Conservation (phyloP, 2,888 invertebrate species). For the Sepiola atlantica region DNA sequence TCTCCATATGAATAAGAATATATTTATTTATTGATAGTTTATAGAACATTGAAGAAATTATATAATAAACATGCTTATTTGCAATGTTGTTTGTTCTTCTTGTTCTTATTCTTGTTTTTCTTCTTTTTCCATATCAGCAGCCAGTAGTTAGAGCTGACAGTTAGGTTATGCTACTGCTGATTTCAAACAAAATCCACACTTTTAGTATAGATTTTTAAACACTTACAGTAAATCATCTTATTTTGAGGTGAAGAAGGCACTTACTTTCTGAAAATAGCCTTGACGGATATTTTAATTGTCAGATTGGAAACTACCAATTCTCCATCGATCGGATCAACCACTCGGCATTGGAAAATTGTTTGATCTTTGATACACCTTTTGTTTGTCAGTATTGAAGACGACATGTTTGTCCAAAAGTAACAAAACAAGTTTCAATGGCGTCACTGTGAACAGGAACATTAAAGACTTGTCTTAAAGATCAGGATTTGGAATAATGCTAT, state of each 20-base stretch:
- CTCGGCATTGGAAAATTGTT: conserved; percentile 73
- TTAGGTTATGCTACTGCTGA: too few relatives aligned
- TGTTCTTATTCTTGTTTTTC: too few relatives aligned
- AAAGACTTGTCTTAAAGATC: conserved; percentile 57
- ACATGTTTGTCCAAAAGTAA: conserved; percentile 71
- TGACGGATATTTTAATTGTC: conserved; percentile 74
- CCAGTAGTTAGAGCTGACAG: too few relatives aligned
- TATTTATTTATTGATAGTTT: too few relatives aligned
- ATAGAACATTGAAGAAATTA: too few relatives aligned
- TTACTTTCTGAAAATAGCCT: conserved; percentile 74
- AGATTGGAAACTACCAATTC: conserved; percentile 74
- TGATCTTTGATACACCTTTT: conserved; percentile 72
- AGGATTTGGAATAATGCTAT: conserved; percentile 68
- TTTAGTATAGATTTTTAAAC: too few relatives aligned
- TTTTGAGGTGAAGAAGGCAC: conserved; percentile 50
- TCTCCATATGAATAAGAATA: too few relatives aligned
- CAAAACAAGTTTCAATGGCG: conserved; percentile 69
- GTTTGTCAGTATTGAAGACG: conserved; percentile 69
- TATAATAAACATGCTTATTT: too few relatives aligned
- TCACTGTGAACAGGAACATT: conserved; percentile 68
- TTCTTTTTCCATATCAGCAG: too few relatives aligned
- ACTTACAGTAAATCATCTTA: too few relatives aligned
- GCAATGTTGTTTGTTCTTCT: too few relatives aligned
- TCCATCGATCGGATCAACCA: conserved; percentile 72
- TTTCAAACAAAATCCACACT: too few relatives aligned